Evolutionary conservation across 1,140 invertebrate genomes (phyloP).

Genomic region (Cyphomyrmex costatus): DNA sequence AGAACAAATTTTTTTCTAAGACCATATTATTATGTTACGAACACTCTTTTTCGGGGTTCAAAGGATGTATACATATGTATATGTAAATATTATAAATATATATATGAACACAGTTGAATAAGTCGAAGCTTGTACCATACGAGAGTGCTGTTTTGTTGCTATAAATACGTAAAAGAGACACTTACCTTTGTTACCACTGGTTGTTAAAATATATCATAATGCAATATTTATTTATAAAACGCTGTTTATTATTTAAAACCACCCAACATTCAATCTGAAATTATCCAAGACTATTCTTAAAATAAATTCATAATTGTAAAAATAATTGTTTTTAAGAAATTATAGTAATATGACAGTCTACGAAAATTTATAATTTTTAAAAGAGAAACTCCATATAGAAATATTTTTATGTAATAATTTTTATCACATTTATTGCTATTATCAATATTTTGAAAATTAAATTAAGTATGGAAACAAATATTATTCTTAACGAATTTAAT

Average conservation of each 20-base stretch:
- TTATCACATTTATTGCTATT: not conserved
- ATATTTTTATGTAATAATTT: not conserved
- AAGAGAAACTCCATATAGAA: not conserved
- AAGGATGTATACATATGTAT: constrained; percentile 65
- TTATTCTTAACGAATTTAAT: not conserved
- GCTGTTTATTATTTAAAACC: constrained; percentile 31
- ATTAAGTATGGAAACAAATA: not conserved
- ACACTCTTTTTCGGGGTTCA: constrained; percentile 69
- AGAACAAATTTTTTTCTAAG: constrained; percentile 72
- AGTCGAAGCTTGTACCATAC: constrained; percentile 73
- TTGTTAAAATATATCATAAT: constrained; percentile 83
- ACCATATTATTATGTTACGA: constrained; percentile 79
- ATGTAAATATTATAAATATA: constrained; percentile 56
- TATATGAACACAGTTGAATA: constrained; percentile 71
- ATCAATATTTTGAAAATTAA: not conserved
- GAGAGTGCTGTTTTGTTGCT: constrained; percentile 77
- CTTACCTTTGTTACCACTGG: constrained; percentile 83
- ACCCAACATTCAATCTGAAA: not conserved
- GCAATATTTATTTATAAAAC: constrained; percentile 81
- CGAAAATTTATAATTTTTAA: not conserved
- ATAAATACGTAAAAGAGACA: constrained; percentile 78
- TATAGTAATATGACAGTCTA: not conserved
- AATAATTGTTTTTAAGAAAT: not conserved
- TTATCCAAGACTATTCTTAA: not conserved
- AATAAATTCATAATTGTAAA: not conserved